phyloP scores from a whole-genome alignment of 2,888 invertebrate genomes.

The Hydroisotoma schaefferi region DNA sequence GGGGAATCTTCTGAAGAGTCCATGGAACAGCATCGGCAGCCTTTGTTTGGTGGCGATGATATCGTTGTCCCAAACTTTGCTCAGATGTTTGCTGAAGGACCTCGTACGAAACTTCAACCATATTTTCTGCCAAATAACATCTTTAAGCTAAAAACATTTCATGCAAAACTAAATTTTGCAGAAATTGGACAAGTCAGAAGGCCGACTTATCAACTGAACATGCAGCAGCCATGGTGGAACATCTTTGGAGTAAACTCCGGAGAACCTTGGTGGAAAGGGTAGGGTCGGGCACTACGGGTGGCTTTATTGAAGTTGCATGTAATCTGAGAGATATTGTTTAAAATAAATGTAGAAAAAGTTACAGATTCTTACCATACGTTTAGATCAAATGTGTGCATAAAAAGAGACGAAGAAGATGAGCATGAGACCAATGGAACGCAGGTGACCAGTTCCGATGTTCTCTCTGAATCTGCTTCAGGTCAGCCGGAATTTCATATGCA shows the following conservation, averaged over 20 bases:
- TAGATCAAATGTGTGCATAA: conserved; percentile 64
- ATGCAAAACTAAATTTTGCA: not conserved
- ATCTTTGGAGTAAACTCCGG: conserved; percentile 11
- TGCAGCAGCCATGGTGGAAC: conserved; percentile 14
- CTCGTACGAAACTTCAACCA: not conserved
- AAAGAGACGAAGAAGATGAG: conserved; percentile 57
- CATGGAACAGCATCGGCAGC: not conserved
- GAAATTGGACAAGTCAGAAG: conserved; percentile 1
- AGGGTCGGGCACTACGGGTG: conserved; percentile 49
- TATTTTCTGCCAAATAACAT: not conserved
- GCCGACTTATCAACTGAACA: not conserved
- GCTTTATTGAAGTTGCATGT: no score
- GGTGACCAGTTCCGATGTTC: no score
- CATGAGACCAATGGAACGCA: no score
- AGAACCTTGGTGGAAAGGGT: conserved; percentile 57
- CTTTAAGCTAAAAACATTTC: no score
- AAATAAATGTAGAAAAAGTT: no score
- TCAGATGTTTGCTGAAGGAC: not conserved
- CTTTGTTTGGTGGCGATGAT: not conserved
- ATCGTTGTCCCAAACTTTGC: conserved; percentile 8
- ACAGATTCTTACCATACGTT: no score
- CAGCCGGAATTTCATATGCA: conserved; percentile 37
- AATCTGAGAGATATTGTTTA: no score
- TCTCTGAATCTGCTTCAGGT: conserved; percentile 21
- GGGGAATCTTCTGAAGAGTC: not conserved